Conservation (phyloP, 2,113 vertebrate genomes). For the Rutilus rutilus region DNA sequence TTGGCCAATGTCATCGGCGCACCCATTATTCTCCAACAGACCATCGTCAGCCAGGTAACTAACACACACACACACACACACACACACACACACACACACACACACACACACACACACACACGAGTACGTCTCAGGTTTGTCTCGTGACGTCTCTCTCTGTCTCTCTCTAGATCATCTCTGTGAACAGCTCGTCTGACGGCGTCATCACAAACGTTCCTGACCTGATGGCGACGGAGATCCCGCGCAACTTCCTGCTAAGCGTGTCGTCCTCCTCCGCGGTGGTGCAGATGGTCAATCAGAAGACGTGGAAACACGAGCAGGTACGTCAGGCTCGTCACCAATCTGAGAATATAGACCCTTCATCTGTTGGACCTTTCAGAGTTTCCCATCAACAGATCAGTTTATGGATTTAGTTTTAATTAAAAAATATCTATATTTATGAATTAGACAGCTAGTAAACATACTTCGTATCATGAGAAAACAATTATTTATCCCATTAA, state of each 20-base stretch:
- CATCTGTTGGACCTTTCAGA: no score
- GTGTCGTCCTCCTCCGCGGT: slow-evolving; percentile 31
- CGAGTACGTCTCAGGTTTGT: neutral
- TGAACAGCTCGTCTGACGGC: slow-evolving; percentile 38
- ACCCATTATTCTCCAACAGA: slow-evolving; percentile 58
- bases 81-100: no score
- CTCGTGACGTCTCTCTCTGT: neutral
- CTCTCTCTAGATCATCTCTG: slow-evolving; percentile 64
- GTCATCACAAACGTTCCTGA: slow-evolving; percentile 72
- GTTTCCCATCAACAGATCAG: no score
- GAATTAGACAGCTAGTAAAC: no score
- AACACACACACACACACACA: slow-evolving; percentile 4
- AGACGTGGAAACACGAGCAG: slow-evolving; percentile 72
- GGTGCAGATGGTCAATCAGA: slow-evolving; percentile 63
- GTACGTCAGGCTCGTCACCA: slow-evolving; percentile 43
- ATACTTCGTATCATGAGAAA: no score
- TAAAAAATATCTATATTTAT: no score
- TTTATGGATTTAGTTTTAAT: no score
- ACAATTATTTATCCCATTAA: no score
- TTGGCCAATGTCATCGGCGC: slow-evolving; percentile 52
- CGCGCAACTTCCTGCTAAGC: slow-evolving; percentile 58
- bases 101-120: neutral
- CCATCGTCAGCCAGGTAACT: slow-evolving; percentile 68
- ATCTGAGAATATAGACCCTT: no score
- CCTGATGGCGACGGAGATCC: slow-evolving; percentile 66